Base-by-base conservation (phyloP, 2,797 vertebrate species). In the Gallinago stenura region DNA sequence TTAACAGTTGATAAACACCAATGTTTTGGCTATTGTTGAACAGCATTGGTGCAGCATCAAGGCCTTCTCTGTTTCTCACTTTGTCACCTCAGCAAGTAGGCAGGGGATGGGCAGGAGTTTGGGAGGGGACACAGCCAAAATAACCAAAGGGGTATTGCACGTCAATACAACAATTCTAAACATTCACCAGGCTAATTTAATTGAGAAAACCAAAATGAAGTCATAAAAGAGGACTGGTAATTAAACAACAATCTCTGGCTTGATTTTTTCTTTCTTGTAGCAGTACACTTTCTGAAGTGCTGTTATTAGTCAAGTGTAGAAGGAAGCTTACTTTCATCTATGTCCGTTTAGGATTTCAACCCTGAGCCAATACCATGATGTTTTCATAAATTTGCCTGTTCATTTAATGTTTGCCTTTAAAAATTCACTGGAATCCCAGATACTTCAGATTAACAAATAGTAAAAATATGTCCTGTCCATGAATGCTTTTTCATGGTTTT, bases 21-120 rank as follows among this genome's bases (percentile, higher is more conserved):
- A 9, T 12, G 7, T 30, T 70, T 82, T 60, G 31, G 9, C 19
- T 51, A 12, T 28, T 51, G 9, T 30, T 51, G 35, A 60, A 28
- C 6, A 60, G 9, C 2, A 2, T 15, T 50, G 50, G 15, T 3
- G 4, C 39, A 24, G 12, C 2, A 2, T 37, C 15, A 66, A 56
- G 26, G 5, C 19, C 41, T 24, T 30, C n/a, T 41, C 25, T 51
- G 9, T 81, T 81, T 51, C 37, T 58, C 24, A 58, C 30, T 50
- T 20, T 61, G 45, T 33, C 9, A 25, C 21, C 8, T 18, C 22
- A 69, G 18, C 12, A n/a, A 20, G 8, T 20, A n/a, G 41, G 41
- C 22, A 48, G 20, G 22, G 30, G 18, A 10, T 28, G 18, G 14
- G 8, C 10, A 28, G 15, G 14, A 26, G 30, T 37, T 8, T 41